These are phyloP conservation scores for Chelonoidis abingdonii DNA, from an alignment of 2,113 vertebrate genomes.

Conservation along the genomic window DNA sequence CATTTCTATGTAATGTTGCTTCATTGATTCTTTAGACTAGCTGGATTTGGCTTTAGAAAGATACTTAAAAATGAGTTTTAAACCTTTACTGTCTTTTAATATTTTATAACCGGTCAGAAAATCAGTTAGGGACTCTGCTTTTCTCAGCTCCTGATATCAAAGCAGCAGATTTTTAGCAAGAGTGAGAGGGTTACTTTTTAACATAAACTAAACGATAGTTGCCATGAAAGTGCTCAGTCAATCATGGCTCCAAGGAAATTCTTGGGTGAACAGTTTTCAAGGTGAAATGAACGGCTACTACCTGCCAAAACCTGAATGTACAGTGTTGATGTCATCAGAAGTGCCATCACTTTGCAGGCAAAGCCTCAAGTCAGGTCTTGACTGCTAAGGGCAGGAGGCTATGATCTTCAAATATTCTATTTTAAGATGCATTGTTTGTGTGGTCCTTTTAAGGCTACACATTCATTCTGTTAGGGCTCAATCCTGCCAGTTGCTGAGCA, in stretches of 20 bases:
- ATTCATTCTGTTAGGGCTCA: neutral
- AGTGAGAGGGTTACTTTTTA: conserved; percentile 29
- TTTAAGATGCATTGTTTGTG: conserved; percentile 70
- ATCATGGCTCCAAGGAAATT: conserved; percentile 75
- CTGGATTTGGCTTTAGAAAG: conserved; percentile 59
- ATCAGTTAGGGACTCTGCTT: conserved; percentile 63
- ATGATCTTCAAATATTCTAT: conserved; percentile 69
- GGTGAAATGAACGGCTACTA: conserved; percentile 63
- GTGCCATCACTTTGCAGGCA: conserved; percentile 64
- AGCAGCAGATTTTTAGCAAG: conserved; percentile 55
- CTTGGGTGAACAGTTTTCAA: conserved; percentile 75
- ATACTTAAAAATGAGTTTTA: conserved; percentile 78
- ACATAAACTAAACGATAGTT: conserved; percentile 54
- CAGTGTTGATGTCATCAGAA: conserved; percentile 75
- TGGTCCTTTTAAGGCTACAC: conserved; percentile 41
- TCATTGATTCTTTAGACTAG: conserved; percentile 78
- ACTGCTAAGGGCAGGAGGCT: conserved; percentile 69
- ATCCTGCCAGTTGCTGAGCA: neutral
- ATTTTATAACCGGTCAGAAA: conserved; percentile 80
- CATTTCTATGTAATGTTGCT: conserved; percentile 79
- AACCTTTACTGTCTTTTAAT: conserved; percentile 77
- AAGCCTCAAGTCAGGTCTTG: conserved; percentile 56
- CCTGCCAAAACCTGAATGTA: conserved; percentile 70
- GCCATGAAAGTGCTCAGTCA: conserved; percentile 62
- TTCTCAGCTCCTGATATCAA: conserved; percentile 53